Evolutionary conservation across 1,140 invertebrate genomes (phyloP).

Genomic region (Temnothorax nylanderi): DNA sequence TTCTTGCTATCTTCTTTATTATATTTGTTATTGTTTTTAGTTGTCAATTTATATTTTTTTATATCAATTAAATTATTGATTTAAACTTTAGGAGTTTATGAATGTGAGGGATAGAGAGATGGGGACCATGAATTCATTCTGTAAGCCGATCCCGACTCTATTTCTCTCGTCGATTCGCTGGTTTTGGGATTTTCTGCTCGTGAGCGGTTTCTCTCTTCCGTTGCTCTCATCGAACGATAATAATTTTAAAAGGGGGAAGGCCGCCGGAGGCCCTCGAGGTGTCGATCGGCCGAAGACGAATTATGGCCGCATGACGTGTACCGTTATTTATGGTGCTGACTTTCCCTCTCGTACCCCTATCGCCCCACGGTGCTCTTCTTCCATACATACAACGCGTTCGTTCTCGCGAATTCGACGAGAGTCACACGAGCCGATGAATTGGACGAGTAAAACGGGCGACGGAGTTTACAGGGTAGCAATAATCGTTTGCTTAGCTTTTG

Average conservation of each 20-base stretch:
- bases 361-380: constrained; percentile 37
- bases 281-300: constrained; percentile 75
- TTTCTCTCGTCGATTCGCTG: constrained; percentile 52
- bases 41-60: background rate
- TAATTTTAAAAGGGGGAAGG: constrained; percentile 66
- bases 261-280: constrained; percentile 58
- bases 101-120: background rate
- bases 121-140: background rate
- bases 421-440: constrained; percentile 38
- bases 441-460: constrained; percentile 33
- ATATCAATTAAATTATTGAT: background rate
- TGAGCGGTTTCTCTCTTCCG: constrained; percentile 29
- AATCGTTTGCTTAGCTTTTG: constrained; percentile 36
- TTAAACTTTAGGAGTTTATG: background rate
- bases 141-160: constrained; percentile 24
- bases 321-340: constrained; percentile 72
- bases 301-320: constrained; percentile 72
- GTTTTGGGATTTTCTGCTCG: constrained; percentile 43
- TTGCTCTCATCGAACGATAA: constrained; percentile 62
- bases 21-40: constrained; percentile 4
- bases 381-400: constrained; percentile 23
- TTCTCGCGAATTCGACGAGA: constrained; percentile 40
- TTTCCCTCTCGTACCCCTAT: constrained; percentile 30
- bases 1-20: background rate
- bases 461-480: constrained; percentile 21